Conservation (phyloP, 23 tunicate species). For the Diplosoma virens region DNA sequence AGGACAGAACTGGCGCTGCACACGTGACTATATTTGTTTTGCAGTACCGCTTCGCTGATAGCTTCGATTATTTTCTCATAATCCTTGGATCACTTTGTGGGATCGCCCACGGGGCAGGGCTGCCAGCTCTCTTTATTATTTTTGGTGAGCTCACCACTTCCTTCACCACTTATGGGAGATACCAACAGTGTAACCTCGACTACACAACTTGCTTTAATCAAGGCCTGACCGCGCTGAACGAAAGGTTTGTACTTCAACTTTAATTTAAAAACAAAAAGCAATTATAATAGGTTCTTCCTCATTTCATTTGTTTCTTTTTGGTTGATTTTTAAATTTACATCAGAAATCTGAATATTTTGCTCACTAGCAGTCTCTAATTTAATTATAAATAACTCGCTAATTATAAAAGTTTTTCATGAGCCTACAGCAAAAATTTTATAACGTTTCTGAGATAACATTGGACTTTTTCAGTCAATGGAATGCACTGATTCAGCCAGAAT, state of each 20-base stretch:
- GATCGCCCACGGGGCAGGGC: conserved; percentile 58
- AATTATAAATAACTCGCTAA: no score
- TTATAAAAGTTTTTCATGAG: no score
- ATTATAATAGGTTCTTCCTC: no score
- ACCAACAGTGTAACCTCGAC: conserved; percentile 38
- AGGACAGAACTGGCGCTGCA: no score
- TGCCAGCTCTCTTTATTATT: conserved; percentile 59
- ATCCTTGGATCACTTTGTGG: conserved; percentile 50
- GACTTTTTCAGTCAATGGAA: neutral
- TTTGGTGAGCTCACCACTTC: conserved; percentile 66
- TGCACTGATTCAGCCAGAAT: neutral
- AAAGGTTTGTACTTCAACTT: no score
- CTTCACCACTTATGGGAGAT: conserved; percentile 46
- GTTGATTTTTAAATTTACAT: no score
- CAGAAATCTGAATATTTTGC: no score
- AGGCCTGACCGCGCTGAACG: neutral
- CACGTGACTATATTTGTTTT: neutral
- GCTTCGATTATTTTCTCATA: conserved; percentile 41
- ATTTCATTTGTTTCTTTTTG: no score
- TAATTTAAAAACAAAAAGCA: no score
- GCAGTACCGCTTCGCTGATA: conserved; percentile 44
- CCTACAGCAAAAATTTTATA: no score
- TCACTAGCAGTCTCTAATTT: no score
- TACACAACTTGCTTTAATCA: conserved; percentile 15
- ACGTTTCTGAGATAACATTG: no score